Percentiles rank a stretch among this genome's conserved stretches.
Conservation (phyloP, 2,113 vertebrate genomes). For the Ia io region DNA sequence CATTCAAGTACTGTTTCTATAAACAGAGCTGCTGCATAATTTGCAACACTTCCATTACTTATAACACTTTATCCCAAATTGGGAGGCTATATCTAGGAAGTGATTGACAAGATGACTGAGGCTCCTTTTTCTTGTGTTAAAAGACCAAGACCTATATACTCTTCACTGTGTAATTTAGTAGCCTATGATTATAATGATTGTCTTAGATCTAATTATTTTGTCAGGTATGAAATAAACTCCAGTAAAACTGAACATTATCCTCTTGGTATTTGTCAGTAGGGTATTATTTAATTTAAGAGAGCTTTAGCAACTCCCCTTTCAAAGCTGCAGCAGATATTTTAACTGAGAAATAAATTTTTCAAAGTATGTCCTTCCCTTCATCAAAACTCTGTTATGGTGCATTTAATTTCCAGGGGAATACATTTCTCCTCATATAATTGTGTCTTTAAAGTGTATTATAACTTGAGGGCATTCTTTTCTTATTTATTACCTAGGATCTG, state of each 20-base stretch:
- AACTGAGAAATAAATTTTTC: background rate
- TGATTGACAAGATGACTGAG: constrained; percentile 40
- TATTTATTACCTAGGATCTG: constrained; percentile 11
- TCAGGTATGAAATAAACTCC: constrained; percentile 71
- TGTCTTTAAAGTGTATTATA: background rate
- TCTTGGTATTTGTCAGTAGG: constrained; percentile 9
- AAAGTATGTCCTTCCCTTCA: background rate
- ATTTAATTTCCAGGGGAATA: background rate
- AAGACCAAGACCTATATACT: constrained; percentile 61
- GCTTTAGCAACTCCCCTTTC: background rate
- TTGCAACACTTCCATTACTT: background rate
- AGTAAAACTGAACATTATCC: constrained; percentile 52
- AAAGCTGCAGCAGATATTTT: background rate
- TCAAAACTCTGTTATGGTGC: background rate
- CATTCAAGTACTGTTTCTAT: background rate
- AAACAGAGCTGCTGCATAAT: constrained; percentile 25
- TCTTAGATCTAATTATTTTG: constrained; percentile 71
- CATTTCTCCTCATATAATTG: constrained; percentile 15
- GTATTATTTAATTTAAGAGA: constrained; percentile 53
- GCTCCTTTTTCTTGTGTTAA: constrained; percentile 63
- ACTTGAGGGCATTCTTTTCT: constrained; percentile 22
- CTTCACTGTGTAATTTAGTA: constrained; percentile 69
- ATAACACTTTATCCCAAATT: constrained; percentile 21
- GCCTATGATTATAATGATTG: constrained; percentile 79
- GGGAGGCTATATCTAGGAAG: background rate